Evolutionary conservation across 2,888 invertebrate species (phyloP).

Genomic region (Lutraria lutraria): DNA sequence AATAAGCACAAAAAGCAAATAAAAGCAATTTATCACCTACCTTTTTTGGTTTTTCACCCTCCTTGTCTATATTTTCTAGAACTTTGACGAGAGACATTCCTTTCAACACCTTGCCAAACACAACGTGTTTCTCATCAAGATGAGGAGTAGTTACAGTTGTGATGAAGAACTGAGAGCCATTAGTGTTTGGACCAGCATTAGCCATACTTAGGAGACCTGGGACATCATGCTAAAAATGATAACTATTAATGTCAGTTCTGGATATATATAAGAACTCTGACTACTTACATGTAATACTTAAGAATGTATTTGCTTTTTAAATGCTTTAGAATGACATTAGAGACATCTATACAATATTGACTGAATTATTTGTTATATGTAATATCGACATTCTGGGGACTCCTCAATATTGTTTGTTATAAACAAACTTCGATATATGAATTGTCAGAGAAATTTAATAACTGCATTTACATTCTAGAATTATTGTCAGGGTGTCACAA

Average conservation of each 20-base stretch:
- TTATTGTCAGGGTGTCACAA: too few species aligned
- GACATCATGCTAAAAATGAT: slow-evolving; percentile 80
- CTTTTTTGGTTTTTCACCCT: slow-evolving; percentile 81
- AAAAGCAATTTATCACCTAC: slow-evolving; percentile 52
- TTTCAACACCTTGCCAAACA: slow-evolving; percentile 93
- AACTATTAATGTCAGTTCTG: too few species aligned
- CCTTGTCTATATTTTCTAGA: slow-evolving; percentile 90
- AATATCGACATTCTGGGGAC: too few species aligned
- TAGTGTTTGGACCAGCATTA: slow-evolving; percentile 85
- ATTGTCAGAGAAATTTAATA: too few species aligned
- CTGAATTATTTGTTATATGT: too few species aligned
- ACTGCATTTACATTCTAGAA: too few species aligned
- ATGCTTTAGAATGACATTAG: too few species aligned
- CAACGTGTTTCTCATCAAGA: slow-evolving; percentile 93
- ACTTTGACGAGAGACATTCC: slow-evolving; percentile 92
- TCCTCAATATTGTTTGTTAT: too few species aligned
- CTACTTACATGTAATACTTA: too few species aligned
- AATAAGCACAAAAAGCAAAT: background rate
- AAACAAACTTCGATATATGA: too few species aligned
- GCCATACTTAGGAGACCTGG: slow-evolving; percentile 86
- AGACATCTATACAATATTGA: too few species aligned
- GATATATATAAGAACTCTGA: background rate
- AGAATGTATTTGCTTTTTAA: too few species aligned
- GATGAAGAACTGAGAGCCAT: slow-evolving; percentile 87
- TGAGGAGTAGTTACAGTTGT: slow-evolving; percentile 92